Conservation (phyloP, 2,888 invertebrate genomes). For the Ischnura elegans region DNA sequence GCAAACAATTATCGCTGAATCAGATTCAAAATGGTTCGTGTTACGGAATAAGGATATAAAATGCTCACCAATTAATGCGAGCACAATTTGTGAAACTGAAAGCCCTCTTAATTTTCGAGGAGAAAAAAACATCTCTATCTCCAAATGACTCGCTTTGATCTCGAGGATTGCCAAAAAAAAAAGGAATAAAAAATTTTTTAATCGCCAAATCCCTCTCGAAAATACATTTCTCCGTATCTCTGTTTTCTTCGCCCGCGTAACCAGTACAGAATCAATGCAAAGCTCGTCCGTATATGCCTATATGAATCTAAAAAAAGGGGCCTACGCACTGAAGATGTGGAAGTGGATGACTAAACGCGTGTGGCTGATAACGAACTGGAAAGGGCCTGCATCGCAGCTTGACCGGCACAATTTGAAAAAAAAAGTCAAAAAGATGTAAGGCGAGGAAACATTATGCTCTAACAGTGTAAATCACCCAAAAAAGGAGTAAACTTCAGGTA, state of each 20-base stretch:
- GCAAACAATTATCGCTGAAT: too few species aligned
- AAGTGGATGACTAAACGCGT: not conserved
- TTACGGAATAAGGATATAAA: not conserved
- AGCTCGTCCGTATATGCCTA: not conserved
- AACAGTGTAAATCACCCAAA: too few species aligned
- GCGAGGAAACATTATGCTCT: too few species aligned
- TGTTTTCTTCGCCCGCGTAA: not conserved
- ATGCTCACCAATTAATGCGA: not conserved
- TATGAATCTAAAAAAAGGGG: too few species aligned
- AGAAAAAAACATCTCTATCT: not conserved
- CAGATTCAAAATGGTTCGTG: too few species aligned
- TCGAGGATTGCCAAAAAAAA: not conserved
- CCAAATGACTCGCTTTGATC: conserved; percentile 11
- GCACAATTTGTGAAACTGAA: not conserved
- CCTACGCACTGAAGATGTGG: not conserved
- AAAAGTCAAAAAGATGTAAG: not conserved
- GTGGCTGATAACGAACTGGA: not conserved
- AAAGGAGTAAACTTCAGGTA: too few species aligned
- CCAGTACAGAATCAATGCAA: not conserved
- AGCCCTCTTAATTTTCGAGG: not conserved
- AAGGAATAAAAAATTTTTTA: not conserved
- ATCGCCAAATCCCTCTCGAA: not conserved
- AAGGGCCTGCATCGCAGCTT: not conserved
- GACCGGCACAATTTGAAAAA: not conserved
- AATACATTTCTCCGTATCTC: not conserved